Base-by-base conservation (phyloP, 2,888 invertebrate genomes). In the Charanyca ferruginea region DNA sequence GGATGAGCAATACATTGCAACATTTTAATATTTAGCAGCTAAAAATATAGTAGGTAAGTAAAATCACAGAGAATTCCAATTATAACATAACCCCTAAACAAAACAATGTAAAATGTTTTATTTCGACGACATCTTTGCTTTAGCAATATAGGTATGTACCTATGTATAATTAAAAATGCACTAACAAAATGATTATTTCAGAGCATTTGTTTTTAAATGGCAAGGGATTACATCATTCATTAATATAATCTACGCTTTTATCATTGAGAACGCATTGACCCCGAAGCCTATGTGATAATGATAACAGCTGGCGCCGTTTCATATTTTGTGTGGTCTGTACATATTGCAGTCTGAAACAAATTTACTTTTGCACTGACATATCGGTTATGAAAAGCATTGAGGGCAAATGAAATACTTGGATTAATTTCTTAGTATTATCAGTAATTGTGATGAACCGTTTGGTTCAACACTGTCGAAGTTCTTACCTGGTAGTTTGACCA, bases 401-500 rank as follows among this genome's bases (percentile, higher is more conserved):
- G 60, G 44, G 20, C 35, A 59, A 42, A 66, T 54, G 0, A n/a
- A 42, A 52, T 23, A 38, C 16, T 45, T 65, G n/a, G 1, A 16
- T 45, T 51, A 23, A 28, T 53, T 55, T 55, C 32, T 64, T 63
- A 65, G 49, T 61, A 53, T n/a, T n/a, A n/a, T n/a, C n/a, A n/a
- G n/a, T 35, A 47, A 59, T 11, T 42, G 4, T 22, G 25, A 18
- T 48, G 18, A 62, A 58, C 18, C 8, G 22, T 49, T 51, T 22
- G 16, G 18, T 61, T 58, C 20, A 35, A 52, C 45, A 63, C 22
- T 71, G 48, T 61, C 4, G 5, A 72, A 76, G 64, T 66, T 83
- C 92, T 94, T 77, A 95, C 95, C 95, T 94, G 95, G 95, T 90
- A 95, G 92, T 90, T 94, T 95, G 83, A 94, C 95, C 95, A 95